These are phyloP conservation scores for Brachypteracias leptosomus DNA, from an alignment of 2,113 vertebrate genomes.

Conservation along the genomic window DNA sequence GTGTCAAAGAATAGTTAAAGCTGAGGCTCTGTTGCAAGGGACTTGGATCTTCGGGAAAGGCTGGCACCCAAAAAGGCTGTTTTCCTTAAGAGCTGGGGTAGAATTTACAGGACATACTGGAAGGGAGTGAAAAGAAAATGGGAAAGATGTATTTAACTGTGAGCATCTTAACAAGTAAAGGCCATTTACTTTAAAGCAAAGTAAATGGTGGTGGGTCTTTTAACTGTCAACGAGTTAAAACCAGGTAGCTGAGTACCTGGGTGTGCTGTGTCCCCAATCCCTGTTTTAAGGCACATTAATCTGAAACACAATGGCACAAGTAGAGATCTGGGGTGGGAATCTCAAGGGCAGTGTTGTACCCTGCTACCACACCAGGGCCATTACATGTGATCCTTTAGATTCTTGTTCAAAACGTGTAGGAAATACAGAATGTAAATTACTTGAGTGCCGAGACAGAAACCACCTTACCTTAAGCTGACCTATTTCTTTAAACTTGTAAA, in stretches of 20 bases:
- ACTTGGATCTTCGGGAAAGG: not conserved
- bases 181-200: too few relatives aligned
- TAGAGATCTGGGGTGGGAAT: not conserved
- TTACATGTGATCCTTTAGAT: not conserved
- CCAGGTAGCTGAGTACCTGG: not conserved
- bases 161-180: not conserved
- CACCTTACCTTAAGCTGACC: constrained; percentile 91
- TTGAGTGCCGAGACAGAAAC: not conserved
- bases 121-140: not conserved
- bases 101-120: not conserved
- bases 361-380: not conserved
- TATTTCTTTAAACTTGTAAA: constrained; percentile 96
- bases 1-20: too few relatives aligned
- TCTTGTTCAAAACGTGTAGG: not conserved
- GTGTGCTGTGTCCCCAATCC: not conserved
- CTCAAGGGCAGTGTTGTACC: not conserved
- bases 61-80: not conserved
- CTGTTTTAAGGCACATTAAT: not conserved
- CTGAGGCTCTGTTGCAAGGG: not conserved
- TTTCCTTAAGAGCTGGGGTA: not conserved
- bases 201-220: not conserved
- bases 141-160: not conserved
- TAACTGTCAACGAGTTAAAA: not conserved
- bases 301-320: not conserved
- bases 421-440: not conserved